Base-by-base conservation (phyloP, 2,888 invertebrate species). In the Euzophera pinguis region DNA sequence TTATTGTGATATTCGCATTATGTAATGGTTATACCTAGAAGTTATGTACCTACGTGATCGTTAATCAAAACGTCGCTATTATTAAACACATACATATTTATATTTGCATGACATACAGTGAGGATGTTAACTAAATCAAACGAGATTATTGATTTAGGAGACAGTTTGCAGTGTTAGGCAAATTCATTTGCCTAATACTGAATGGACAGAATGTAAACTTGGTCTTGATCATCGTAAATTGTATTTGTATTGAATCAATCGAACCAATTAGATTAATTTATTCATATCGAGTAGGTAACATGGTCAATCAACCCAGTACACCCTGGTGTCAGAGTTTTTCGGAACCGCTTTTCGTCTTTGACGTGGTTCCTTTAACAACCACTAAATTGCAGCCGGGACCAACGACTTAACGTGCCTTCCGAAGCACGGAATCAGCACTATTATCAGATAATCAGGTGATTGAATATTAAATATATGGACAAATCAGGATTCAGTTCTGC, bases 1-100 rank as follows among this genome's bases (percentile, higher is more conserved):
- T 62, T 63, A 62, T 63, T 65, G 63, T 61, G 58, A 63, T 60
- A 61, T 60, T 59, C 60, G 50, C 56, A 56, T 29, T 53, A 56
- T 53, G 56, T 38, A 32, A 43, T 17, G 47, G 35, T 47, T 35
- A 35, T 34, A 38, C 37, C 27, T 27, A 37, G 48, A 49, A 54
- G 54, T 57, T 60, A 55, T 51, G 5, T 45, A 53, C 42, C 43
- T n/a, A n/a, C n/a, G 39, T 35, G 56, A 48, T 53, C 53, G 55
- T 57, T 57, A 47, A 57, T 57, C 56, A 56, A 52, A 39, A 39
- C 38, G 22, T 22, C 5, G 38, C 14, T 22, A 41, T 41, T 17
- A 17, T 41, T 22, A 41, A 22, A 22, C 22, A 22, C 22, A 22
- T 22, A 22, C 22, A 22, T 22, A 22, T 5, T 22, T 22, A 22